Evolutionary conservation across 2,888 invertebrate genomes (phyloP).

Genomic region (Liodrosophila aerea): DNA sequence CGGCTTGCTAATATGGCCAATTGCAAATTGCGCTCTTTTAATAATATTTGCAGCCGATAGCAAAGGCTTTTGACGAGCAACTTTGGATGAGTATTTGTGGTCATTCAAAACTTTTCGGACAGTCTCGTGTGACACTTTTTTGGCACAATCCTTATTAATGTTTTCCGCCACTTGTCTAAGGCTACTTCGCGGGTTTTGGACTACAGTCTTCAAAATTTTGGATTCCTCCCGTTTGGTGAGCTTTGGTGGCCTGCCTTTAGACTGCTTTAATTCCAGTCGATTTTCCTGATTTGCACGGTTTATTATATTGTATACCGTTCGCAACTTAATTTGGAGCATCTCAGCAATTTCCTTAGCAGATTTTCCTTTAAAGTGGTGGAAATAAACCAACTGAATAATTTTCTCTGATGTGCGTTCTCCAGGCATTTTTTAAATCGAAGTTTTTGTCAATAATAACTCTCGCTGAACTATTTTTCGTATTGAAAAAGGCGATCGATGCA

Average conservation of each 20-base stretch:
- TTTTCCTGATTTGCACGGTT: background rate
- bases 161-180: background rate
- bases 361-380: background rate
- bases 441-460: too few species aligned
- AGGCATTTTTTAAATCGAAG: slow-evolving; percentile 1
- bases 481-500: too few species aligned
- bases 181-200: background rate
- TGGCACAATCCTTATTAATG: background rate
- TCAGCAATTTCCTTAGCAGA: background rate
- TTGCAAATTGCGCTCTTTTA: too few species aligned
- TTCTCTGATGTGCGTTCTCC: background rate
- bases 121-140: background rate
- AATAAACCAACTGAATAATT: background rate
- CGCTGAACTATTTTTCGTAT: too few species aligned
- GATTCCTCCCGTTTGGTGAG: background rate
- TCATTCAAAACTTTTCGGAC: background rate
- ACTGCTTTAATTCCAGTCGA: background rate
- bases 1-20: too few species aligned
- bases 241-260: slow-evolving; percentile 1
- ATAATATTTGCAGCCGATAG: too few species aligned
- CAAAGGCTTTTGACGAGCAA: background rate
- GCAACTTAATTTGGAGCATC: background rate
- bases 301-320: background rate
- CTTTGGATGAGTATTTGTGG: slow-evolving; percentile 1
- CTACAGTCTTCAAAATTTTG: background rate